These are phyloP conservation scores for Drosophila subobscura DNA, from an alignment of 1,140 invertebrate genomes.

Conservation along the genomic window DNA sequence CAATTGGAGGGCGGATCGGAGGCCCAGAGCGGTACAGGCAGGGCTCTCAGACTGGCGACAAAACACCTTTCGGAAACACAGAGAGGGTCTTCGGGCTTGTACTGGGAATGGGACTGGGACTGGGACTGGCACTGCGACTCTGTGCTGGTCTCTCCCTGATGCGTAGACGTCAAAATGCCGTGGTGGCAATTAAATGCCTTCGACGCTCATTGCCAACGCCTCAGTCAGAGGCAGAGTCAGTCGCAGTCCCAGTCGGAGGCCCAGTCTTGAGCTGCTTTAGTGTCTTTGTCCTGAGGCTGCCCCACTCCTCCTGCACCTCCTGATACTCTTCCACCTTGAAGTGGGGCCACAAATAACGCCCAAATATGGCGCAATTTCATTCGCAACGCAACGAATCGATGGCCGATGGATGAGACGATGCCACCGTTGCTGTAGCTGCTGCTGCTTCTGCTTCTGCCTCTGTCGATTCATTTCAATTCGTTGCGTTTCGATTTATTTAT, in stretches of 20 bases:
- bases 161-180: slow-evolving; percentile 67
- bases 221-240: slow-evolving; percentile 25
- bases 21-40: background rate
- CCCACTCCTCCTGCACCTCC: background rate
- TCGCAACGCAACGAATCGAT: slow-evolving; percentile 76
- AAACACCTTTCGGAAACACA: slow-evolving; percentile 64
- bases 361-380: slow-evolving; percentile 81
- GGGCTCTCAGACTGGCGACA: slow-evolving; percentile 36
- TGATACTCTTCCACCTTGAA: slow-evolving; percentile 23
- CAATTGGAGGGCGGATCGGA: slow-evolving; percentile 38
- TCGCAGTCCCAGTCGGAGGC: background rate
- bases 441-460: slow-evolving; percentile 28
- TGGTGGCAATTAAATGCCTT: slow-evolving; percentile 79
- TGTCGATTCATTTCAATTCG: slow-evolving; percentile 71
- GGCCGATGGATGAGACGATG: slow-evolving; percentile 43
- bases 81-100: background rate
- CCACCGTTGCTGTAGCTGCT: slow-evolving; percentile 42
- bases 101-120: background rate
- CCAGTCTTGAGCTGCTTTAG: slow-evolving; percentile 6
- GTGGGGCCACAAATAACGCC: slow-evolving; percentile 73
- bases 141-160: slow-evolving; percentile 35
- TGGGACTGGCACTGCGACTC: background rate
- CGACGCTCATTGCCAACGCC: slow-evolving; percentile 67
- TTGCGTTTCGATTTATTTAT: slow-evolving; percentile 81
- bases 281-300: slow-evolving; percentile 28